Percentiles rank a stretch among this genome's conserved stretches.
Conservation (phyloP, 2,888 invertebrate species). For the Podotricha telesiphe region DNA sequence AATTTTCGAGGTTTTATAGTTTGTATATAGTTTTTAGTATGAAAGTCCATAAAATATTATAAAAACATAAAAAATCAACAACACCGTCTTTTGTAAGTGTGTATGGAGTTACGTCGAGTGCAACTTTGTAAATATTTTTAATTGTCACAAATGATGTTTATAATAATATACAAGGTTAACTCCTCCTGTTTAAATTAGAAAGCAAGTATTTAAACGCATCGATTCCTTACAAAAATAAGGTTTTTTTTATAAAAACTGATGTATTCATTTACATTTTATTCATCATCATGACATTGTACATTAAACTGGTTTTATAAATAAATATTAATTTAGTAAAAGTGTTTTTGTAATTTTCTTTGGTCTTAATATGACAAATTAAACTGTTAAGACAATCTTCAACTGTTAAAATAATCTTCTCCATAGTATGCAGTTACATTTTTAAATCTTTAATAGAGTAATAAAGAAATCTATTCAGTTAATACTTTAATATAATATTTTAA, state of each 20-base stretch:
- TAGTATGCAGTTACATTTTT: neutral
- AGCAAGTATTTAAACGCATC: neutral
- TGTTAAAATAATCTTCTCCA: neutral
- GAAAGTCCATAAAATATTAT: neutral
- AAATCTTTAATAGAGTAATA: neutral
- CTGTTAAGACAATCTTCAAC: neutral
- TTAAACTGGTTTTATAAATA: slow-evolving; percentile 5
- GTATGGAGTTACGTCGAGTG: neutral
- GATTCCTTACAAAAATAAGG: neutral
- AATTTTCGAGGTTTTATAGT: neutral
- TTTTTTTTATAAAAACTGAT: neutral
- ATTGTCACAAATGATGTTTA: neutral
- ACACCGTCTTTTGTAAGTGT: neutral
- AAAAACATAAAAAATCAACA: neutral
- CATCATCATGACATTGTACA: neutral
- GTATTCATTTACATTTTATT: slow-evolving; percentile 15
- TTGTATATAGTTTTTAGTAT: neutral
- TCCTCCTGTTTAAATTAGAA: neutral
- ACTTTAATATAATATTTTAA: neutral
- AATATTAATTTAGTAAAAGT: neutral
- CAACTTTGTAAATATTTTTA: slow-evolving; percentile 1
- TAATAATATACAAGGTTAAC: neutral
- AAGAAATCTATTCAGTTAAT: neutral
- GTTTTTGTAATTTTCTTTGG: neutral
- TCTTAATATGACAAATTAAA: neutral